Base-by-base conservation (phyloP, 2,113 vertebrate species). In the Hyla sarda region DNA sequence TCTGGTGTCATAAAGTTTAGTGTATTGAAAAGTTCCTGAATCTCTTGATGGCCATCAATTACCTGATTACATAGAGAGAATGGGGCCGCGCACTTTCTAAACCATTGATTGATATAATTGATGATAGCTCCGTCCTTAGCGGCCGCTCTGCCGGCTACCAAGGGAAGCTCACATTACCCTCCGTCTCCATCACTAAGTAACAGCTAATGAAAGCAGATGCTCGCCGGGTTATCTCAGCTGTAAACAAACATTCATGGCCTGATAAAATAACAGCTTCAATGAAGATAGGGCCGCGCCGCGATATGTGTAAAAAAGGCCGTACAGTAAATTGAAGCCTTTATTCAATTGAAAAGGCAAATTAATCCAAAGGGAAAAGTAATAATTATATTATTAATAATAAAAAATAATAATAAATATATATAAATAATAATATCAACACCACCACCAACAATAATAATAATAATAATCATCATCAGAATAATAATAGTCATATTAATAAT, bases 161-260 rank as follows among this genome's bases (percentile, higher is more conserved):
- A 47, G 79, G 83, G 30, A 67, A 76, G 11, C 45, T 34, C 25
- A 41, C 0, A 45, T 69, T 67, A 79, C 45, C 79, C 0, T 0
- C 30, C 48, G 16, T 34, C 69, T 81, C 88, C 65, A 88, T 89
- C 14, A 17, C 93, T 84, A 87, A 69, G 92, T 82, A 92, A 93
- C 90, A 17, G 30, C 60, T 16, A 82, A 90, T 80, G 19, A 73
- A 21, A 88, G 89, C 92, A 93, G 92, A 65, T 92, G 92, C 90
- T 89, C 48, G 0, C 82, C 25, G 0, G 83, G 82, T 34, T 25
- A 23, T 79, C 88, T 90, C 58, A 73, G 90, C 41, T 50, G 85
- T 89, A 92, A 90, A 74, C 72, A 74, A 48, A 62, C 0, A 78
- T 71, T 71, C 34, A 89, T 73, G 82, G 88, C 87, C 84, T 88